Conservation (phyloP, 2,888 invertebrate species). For the Lobophora halterata region DNA sequence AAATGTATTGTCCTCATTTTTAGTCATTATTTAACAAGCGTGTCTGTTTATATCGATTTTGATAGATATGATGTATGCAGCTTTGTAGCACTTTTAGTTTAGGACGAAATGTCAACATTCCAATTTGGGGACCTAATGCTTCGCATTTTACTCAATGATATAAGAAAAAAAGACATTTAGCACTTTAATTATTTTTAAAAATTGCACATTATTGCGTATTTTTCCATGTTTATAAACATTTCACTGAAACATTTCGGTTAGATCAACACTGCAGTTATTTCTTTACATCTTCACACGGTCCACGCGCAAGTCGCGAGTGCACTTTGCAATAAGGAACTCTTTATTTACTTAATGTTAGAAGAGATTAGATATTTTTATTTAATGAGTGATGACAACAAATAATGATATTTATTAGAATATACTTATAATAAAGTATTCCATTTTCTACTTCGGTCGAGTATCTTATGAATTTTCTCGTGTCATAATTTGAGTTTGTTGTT, state of each 20-base stretch:
- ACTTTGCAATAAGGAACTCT: slow-evolving; percentile 69
- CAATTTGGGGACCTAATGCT: slow-evolving; percentile 70
- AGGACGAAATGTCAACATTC: slow-evolving; percentile 67
- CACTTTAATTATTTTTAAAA: slow-evolving; percentile 36
- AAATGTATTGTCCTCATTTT: slow-evolving; percentile 61
- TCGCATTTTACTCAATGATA: slow-evolving; percentile 43
- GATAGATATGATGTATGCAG: slow-evolving; percentile 58
- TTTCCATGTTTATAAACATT: slow-evolving; percentile 15
- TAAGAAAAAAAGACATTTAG: slow-evolving; percentile 48
- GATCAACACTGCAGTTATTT: slow-evolving; percentile 17
- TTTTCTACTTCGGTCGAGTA: slow-evolving; percentile 71
- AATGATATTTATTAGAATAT: slow-evolving; percentile 75
- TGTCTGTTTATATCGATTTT: slow-evolving; percentile 49
- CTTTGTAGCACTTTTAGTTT: slow-evolving; percentile 39
- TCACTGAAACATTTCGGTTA: slow-evolving; percentile 9
- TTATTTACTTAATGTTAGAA: slow-evolving; percentile 74
- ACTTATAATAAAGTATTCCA: slow-evolving; percentile 68
- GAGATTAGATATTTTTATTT: slow-evolving; percentile 79
- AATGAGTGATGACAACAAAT: slow-evolving; percentile 75
- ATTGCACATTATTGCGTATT: slow-evolving; percentile 34
- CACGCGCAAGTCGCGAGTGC: slow-evolving; percentile 40
- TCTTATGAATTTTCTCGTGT: slow-evolving; percentile 65
- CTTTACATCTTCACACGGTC: slow-evolving; percentile 20
- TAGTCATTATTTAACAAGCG: slow-evolving; percentile 68
- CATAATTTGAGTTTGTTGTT: slow-evolving; percentile 75